Percentiles rank a stretch among this genome's conserved stretches.
Conservation (phyloP, 1,140 invertebrate genomes). For the Parapsyche elsis region DNA sequence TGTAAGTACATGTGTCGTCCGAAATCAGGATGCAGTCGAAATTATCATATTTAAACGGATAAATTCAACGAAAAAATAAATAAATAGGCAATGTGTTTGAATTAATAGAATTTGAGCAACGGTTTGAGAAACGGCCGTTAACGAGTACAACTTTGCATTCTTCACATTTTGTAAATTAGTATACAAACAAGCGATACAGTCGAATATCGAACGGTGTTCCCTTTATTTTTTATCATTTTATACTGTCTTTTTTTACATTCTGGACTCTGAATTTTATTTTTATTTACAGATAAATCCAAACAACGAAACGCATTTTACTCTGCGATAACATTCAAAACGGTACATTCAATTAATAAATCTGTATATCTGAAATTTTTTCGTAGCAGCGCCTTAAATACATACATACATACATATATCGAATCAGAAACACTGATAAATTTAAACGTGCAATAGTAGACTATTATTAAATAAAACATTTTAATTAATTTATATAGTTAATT, state of each 20-base stretch:
- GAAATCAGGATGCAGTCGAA: background rate
- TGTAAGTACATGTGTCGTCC: background rate
- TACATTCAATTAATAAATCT: background rate
- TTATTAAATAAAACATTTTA: background rate
- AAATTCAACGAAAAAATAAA: too few relatives aligned
- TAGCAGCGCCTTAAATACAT: too few relatives aligned
- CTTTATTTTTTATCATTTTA: background rate
- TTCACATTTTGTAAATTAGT: constrained; percentile 54
- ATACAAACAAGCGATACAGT: constrained; percentile 45
- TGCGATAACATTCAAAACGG: constrained; percentile 22
- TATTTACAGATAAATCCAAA: constrained; percentile 38
- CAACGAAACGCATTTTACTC: constrained; percentile 47
- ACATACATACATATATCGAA: too few relatives aligned
- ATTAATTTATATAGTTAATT: constrained; percentile 12
- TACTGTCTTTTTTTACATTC: constrained; percentile 20
- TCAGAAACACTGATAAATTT: too few relatives aligned
- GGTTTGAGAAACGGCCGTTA: background rate
- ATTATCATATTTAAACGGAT: too few relatives aligned
- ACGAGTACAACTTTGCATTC: constrained; percentile 49
- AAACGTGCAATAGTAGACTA: too few relatives aligned
- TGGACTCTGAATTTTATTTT: constrained; percentile 1
- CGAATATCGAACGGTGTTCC: constrained; percentile 24
- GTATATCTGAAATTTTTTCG: background rate
- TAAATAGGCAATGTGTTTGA: too few relatives aligned
- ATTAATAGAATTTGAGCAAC: background rate